Conservation (phyloP, 2,113 vertebrate species). For the Dicaeum eximium region DNA sequence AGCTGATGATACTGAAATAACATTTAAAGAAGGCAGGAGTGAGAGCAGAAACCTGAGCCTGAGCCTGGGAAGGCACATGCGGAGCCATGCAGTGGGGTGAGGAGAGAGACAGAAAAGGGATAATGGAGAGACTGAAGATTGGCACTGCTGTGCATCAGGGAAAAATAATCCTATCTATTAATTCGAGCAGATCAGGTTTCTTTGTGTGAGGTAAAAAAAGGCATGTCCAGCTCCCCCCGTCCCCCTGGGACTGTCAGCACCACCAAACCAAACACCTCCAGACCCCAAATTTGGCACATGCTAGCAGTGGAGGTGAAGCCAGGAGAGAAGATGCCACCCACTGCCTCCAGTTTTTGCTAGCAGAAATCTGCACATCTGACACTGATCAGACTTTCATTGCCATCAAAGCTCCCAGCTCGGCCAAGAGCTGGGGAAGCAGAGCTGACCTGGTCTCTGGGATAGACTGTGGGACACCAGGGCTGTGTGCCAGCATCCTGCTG, state of each 20-base stretch:
- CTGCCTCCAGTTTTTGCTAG: background rate
- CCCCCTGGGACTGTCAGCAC: background rate
- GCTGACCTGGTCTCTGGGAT: background rate
- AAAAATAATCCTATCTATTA: background rate
- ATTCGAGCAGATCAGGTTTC: background rate
- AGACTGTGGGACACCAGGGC: background rate
- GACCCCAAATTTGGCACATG: rapidly evolving
- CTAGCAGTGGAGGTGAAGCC: background rate
- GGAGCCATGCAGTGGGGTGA: rapidly evolving
- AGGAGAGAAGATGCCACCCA: background rate
- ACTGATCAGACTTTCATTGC: background rate
- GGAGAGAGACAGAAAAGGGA: background rate
- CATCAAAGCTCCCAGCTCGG: background rate
- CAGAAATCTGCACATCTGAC: background rate
- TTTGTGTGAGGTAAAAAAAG: background rate
- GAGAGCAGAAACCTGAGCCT: background rate
- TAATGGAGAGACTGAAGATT: background rate
- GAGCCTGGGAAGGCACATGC: background rate
- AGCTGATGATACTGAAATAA: background rate
- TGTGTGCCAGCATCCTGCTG: background rate
- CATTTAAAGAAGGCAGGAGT: background rate
- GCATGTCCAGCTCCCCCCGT: rapidly evolving
- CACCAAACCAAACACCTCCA: background rate
- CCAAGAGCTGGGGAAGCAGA: background rate
- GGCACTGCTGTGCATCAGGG: background rate